Percentiles rank a stretch among this genome's conserved stretches.
phyloP scores from a whole-genome alignment of 2,888 invertebrate species.

The Yponomeuta malinellus region DNA sequence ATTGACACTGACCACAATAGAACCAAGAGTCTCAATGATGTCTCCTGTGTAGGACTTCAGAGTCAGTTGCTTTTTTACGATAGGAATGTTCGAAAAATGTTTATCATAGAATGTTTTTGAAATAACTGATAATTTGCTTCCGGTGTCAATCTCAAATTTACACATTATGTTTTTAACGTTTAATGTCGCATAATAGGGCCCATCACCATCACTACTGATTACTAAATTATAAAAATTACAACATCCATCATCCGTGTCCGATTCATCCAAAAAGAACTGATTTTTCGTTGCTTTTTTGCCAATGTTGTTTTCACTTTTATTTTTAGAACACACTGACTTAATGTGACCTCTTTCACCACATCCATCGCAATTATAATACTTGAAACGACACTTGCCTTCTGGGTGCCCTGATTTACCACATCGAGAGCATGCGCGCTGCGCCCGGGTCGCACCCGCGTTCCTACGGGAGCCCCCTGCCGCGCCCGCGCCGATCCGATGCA shows the following conservation, averaged over 20 bases:
- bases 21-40: conserved; percentile 21
- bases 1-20: conserved; percentile 17
- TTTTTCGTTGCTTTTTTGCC: conserved; percentile 6
- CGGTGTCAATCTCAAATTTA: too few relatives aligned
- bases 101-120: too few relatives aligned
- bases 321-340: conserved; percentile 7
- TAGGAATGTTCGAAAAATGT: conserved; percentile 19
- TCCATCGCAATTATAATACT: conserved; percentile 2
- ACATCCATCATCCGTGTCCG: conserved; percentile 17
- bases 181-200: conserved; percentile 18
- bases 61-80: conserved; percentile 15
- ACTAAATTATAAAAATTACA: conserved; percentile 21
- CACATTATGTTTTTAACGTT: conserved; percentile 17
- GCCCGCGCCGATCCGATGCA: conserved; percentile 11
- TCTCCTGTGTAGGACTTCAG: conserved; percentile 22
- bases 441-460: conserved; percentile 4
- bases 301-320: conserved; percentile 10
- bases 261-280: conserved; percentile 2
- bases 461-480: conserved; percentile 2
- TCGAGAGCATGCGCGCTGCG: conserved; percentile 5
- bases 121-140: too few relatives aligned
- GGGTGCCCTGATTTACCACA: conserved; percentile 9
- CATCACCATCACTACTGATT: conserved; percentile 16
- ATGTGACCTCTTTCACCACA: conserved; percentile 10
- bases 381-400: conserved; percentile 7